phyloP scores from a whole-genome alignment of 2,113 vertebrate species.

The Oriolus oriolus region DNA sequence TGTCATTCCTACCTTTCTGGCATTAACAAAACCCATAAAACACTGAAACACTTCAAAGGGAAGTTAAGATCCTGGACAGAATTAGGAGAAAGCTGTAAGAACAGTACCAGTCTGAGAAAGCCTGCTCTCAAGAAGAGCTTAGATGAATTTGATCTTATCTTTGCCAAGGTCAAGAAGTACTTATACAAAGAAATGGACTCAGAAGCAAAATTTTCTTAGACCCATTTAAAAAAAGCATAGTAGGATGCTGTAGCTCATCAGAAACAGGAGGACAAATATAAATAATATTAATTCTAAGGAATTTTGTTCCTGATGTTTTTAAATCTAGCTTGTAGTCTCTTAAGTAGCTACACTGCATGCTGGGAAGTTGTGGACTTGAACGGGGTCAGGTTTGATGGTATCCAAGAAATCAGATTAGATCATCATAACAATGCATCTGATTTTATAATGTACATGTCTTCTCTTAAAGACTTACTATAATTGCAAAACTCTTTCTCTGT shows the following conservation, averaged over 20 bases:
- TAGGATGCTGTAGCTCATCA: not conserved
- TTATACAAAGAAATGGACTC: not conserved
- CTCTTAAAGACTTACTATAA: not conserved
- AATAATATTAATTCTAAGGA: not conserved
- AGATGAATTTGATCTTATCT: not conserved
- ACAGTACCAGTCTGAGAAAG: not conserved
- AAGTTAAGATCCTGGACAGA: not conserved
- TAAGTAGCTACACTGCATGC: not conserved
- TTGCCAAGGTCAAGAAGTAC: not conserved
- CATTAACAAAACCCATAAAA: not conserved
- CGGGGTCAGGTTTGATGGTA: not conserved
- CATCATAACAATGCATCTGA: not conserved
- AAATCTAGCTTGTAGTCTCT: not conserved
- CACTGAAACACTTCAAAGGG: not conserved
- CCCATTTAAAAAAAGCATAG: not conserved
- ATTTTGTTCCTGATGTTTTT: not conserved
- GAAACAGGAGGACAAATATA: not conserved
- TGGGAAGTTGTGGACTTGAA: not conserved
- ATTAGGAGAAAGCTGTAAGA: not conserved
- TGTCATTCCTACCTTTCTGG: not conserved
- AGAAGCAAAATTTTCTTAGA: not conserved
- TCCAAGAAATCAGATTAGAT: not conserved
- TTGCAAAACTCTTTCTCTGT: not conserved
- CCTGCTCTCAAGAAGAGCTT: not conserved
- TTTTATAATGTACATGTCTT: not conserved